phyloP scores from a whole-genome alignment of 1,140 invertebrate genomes.

The Goniozus legneri region DNA sequence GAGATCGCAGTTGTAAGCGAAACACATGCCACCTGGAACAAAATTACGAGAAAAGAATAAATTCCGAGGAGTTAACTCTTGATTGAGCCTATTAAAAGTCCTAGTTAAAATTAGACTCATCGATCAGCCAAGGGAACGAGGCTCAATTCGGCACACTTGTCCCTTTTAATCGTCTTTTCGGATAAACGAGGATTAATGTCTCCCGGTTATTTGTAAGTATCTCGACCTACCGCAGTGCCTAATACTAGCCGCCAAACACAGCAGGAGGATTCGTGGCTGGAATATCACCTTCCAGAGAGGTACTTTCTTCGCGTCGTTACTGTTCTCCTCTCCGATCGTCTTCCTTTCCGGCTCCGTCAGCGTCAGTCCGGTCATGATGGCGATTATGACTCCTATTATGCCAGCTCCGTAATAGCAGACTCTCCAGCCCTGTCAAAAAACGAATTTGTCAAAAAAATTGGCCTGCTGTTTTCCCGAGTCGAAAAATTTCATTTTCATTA shows the following conservation, averaged over 20 bases:
- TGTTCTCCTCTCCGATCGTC: constrained; percentile 62
- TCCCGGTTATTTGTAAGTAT: no score
- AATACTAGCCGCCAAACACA: constrained; percentile 84
- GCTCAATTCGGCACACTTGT: no score
- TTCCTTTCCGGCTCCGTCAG: constrained; percentile 75
- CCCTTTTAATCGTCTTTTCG: no score
- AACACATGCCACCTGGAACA: constrained; percentile 75
- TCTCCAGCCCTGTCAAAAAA: constrained; percentile 72
- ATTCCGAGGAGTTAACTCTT: no score
- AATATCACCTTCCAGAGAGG: constrained; percentile 71
- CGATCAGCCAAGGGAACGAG: no score
- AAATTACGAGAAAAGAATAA: neutral
- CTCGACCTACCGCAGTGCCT: constrained; percentile 88
- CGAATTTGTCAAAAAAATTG: constrained; percentile 4
- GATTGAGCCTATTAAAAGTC: no score
- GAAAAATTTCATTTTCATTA: neutral
- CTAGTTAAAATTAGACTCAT: no score
- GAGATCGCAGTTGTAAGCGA: constrained; percentile 85
- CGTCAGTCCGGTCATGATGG: constrained; percentile 70
- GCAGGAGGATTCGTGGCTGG: constrained; percentile 74
- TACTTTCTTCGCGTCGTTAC: constrained; percentile 49
- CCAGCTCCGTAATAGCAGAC: constrained; percentile 82
- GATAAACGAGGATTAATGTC: no score
- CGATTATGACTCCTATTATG: constrained; percentile 74
- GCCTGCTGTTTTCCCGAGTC: neutral